Conservation (phyloP, 2,113 vertebrate species). For the Ploceus nigricollis region DNA sequence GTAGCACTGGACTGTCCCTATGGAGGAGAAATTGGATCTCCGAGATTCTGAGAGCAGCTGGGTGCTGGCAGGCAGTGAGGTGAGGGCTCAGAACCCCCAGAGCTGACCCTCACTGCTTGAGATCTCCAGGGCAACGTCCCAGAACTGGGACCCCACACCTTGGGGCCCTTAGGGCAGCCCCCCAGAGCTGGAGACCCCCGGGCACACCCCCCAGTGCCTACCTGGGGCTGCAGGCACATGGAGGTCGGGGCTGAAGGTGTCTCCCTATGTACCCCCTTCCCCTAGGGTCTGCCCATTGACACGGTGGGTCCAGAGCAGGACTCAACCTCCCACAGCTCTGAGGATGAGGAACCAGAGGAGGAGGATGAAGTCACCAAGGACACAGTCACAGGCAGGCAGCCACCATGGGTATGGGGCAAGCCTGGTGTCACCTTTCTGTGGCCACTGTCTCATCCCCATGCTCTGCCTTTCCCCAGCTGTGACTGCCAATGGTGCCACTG, state of each 20-base stretch:
- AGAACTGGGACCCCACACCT: background rate
- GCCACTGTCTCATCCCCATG: background rate
- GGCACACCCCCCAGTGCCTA: background rate
- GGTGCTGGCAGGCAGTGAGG: slow-evolving; percentile 67
- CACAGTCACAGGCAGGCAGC: background rate
- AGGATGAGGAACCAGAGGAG: rapidly evolving
- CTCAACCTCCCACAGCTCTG: background rate
- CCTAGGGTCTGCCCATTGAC: slow-evolving; percentile 60
- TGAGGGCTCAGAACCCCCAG: background rate
- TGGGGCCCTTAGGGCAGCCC: background rate
- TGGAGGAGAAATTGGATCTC: slow-evolving; percentile 44
- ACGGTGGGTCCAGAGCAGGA: slow-evolving; percentile 29
- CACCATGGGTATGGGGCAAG: background rate
- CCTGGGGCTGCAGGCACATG: background rate
- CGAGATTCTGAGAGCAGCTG: slow-evolving; percentile 66
- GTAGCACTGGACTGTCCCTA: background rate
- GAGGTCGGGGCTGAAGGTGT: background rate
- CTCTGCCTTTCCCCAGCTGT: background rate
- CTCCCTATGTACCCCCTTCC: background rate
- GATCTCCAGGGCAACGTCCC: background rate
- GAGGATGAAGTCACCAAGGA: background rate
- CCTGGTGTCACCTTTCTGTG: background rate
- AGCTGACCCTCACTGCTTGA: background rate
- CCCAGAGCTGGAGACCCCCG: background rate
- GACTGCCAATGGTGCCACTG: background rate